Conservation (phyloP, 1,140 invertebrate species). For the Leptonema lineaticorne region DNA sequence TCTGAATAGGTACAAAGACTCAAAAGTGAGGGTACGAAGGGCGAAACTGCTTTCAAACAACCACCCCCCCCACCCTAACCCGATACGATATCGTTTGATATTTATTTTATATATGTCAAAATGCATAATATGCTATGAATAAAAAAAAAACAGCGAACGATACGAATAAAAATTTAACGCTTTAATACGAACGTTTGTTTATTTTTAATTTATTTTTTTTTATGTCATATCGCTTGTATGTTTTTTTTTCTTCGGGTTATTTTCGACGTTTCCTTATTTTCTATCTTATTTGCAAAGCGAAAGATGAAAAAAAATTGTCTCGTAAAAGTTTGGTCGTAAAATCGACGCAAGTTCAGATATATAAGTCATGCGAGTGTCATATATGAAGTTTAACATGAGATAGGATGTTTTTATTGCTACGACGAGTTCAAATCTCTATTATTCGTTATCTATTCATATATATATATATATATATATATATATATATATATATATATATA, state of each 20-base stretch:
- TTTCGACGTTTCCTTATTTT: neutral
- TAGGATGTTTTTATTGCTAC: neutral
- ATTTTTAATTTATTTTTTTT: too few relatives aligned
- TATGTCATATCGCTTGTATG: neutral
- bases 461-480: too few relatives aligned
- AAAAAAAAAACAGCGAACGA: too few relatives aligned
- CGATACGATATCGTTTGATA: slow-evolving; percentile 30
- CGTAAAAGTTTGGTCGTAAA: slow-evolving; percentile 12
- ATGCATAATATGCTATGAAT: slow-evolving; percentile 19
- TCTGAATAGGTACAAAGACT: neutral
- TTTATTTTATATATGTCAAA: slow-evolving; percentile 43
- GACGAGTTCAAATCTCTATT: neutral
- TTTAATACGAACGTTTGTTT: too few relatives aligned
- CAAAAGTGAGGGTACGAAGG: slow-evolving; percentile 19
- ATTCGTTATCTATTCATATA: neutral
- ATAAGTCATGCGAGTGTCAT: neutral
- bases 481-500: too few relatives aligned
- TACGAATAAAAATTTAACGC: too few relatives aligned
- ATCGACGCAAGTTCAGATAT: neutral
- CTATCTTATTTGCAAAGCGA: neutral
- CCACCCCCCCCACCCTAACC: neutral
- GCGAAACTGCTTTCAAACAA: slow-evolving; percentile 17
- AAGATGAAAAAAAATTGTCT: neutral
- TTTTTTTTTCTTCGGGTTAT: neutral
- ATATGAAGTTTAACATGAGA: neutral